phyloP scores from a whole-genome alignment of 2,797 vertebrate genomes.

The Mus spretus region DNA sequence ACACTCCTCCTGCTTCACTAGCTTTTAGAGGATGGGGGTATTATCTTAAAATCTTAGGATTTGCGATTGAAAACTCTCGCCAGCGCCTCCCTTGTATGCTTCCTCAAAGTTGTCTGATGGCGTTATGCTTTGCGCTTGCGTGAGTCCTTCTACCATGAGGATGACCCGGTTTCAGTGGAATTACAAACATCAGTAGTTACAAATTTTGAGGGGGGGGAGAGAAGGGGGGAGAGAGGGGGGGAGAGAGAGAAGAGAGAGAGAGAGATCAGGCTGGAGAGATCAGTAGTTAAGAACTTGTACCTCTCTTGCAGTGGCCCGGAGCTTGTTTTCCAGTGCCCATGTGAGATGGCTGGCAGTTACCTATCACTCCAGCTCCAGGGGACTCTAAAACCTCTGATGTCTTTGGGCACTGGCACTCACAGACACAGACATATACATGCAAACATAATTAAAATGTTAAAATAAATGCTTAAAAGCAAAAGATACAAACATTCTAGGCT shows the following conservation, averaged over 20 bases:
- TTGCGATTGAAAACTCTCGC: not conserved
- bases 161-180: not conserved
- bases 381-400: not conserved
- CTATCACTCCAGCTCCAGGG: not conserved
- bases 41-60: conserved; percentile 39
- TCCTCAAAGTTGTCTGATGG: conserved; percentile 8
- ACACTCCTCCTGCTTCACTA: conserved; percentile 47
- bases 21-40: not conserved
- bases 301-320: not conserved
- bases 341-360: no score
- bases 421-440: not conserved
- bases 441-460: not conserved
- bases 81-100: not conserved
- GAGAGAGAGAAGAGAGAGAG: not conserved
- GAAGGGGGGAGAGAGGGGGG: not conserved
- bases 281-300: not conserved
- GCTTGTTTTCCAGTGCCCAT: not conserved
- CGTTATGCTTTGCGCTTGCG: not conserved
- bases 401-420: not conserved
- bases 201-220: not conserved
- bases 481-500: not conserved
- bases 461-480: not conserved
- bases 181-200: not conserved
- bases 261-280: not conserved
- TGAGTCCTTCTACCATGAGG: not conserved